phyloP scores from a whole-genome alignment of 2,888 invertebrate genomes.

The Drosophila paramelanica region DNA sequence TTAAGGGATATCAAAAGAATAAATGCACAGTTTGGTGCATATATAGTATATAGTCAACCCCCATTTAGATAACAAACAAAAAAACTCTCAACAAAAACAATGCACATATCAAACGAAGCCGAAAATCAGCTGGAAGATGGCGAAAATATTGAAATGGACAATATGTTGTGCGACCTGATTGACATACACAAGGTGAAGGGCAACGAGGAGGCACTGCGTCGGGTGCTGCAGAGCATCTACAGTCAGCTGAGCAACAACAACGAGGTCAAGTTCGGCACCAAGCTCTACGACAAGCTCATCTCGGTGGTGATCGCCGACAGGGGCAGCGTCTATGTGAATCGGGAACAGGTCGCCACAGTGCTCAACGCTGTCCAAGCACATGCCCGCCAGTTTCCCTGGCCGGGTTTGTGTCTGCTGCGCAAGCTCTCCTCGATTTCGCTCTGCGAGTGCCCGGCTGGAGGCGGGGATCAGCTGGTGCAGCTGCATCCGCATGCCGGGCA shows the following conservation, averaged over 20 bases:
- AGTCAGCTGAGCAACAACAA: constrained; percentile 26
- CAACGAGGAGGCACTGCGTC: constrained; percentile 41
- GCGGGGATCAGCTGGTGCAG: constrained; percentile 18
- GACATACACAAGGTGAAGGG: constrained; percentile 41
- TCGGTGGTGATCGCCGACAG: constrained; percentile 31
- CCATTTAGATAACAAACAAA: background rate
- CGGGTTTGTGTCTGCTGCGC: constrained; percentile 31
- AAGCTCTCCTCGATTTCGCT: constrained; percentile 37
- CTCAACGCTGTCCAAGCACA: constrained; percentile 63
- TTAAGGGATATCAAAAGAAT: constrained; percentile 13
- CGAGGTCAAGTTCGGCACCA: constrained; percentile 43
- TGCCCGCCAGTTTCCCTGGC: constrained; percentile 32
- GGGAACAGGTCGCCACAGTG: constrained; percentile 46
- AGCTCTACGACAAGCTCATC: constrained; percentile 48
- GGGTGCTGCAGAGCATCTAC: constrained; percentile 44
- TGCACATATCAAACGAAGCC: constrained; percentile 1
- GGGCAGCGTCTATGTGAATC: constrained; percentile 13
- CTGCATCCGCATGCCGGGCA: constrained; percentile 39
- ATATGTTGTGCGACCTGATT: constrained; percentile 49
- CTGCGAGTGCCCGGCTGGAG: background rate
- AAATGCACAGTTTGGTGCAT: background rate
- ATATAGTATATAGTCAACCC: background rate
- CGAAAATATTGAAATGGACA: constrained; percentile 40
- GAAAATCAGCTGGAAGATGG: constrained; percentile 17
- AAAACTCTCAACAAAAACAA: background rate